Base-by-base conservation (phyloP, 2,888 invertebrate species). In the Drosophila paranaensis region DNA sequence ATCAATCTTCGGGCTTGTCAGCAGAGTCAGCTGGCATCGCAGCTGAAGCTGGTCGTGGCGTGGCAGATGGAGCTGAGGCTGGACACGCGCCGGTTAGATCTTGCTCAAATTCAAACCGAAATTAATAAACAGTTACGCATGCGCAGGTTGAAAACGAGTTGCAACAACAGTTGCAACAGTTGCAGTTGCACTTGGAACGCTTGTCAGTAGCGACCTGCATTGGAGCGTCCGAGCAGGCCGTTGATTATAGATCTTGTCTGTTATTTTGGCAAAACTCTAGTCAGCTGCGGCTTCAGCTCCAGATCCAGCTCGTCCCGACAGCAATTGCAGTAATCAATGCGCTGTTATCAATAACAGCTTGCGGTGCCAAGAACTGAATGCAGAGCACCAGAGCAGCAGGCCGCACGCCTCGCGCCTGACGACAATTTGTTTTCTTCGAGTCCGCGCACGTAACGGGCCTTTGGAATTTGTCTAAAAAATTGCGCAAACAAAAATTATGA, bases 271-370 rank as follows among this genome's bases (percentile, higher is more conserved):
- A 58, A 62, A 62, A n/a, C 65, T 66, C 45, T 50, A 54, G 42
- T 70, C 60, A 30, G 61, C 50, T 61, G 8, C 37, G 33, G 33
- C 11, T 65, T 11, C 39, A 50, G 20, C 50, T 20, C 6, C 50
- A 50, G 33, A 33, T 50, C 16, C 56, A 35, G 66, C 51, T 71
- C 40, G 45, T 39, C 35, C 39, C 50, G 51, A 33, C 61, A 65
- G 73, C 89, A 89, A 89, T 86, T 85, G 89, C 89, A 75, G 85
- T 81, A 89, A 83, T 88, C 88, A 82, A 82, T 82, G 79, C 79
- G 75, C 74, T 80, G 83, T 89, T 88, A 89, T 88, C 90, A 88
- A 89, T 86, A 89, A 78, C 82, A 86, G 88, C 90, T 89, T 80
- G 84, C 90, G 88, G 86, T 81, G 79, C 30, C 79, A 77, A 80